Evolutionary conservation across 1,140 invertebrate genomes (phyloP).

Genomic region (Sinella curviseta): DNA sequence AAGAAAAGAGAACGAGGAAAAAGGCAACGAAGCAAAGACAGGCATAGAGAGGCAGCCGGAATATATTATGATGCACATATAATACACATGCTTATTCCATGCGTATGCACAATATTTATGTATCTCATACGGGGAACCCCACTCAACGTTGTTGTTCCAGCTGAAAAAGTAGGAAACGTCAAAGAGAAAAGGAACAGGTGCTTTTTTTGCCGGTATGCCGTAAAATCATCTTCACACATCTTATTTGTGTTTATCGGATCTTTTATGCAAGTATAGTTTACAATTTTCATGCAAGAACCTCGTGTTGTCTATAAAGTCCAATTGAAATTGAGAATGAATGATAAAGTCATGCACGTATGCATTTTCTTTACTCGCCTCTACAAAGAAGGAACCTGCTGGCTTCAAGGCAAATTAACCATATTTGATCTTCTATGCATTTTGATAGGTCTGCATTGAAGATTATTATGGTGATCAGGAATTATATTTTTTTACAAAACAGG

Average conservation of each 20-base stretch:
- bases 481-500: too few species aligned
- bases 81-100: too few species aligned
- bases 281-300: too few species aligned
- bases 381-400: neutral
- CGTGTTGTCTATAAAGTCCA: neutral
- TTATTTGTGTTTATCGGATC: neutral
- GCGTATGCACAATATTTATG: too few species aligned
- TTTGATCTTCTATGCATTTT: neutral
- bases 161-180: neutral
- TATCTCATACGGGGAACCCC: too few species aligned
- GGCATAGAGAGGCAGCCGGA: too few species aligned
- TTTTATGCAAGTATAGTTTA: too few species aligned
- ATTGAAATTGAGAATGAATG: neutral
- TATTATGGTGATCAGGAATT: neutral
- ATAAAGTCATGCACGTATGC: neutral
- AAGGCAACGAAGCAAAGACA: neutral
- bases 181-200: neutral
- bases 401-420: slow-evolving; percentile 19
- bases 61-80: too few species aligned
- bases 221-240: neutral
- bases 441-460: neutral
- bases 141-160: neutral
- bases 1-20: neutral
- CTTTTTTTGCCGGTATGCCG: neutral
- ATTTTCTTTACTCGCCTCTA: too few species aligned